Percentiles rank a stretch among this genome's conserved stretches.
phyloP scores from a whole-genome alignment of 1,140 invertebrate genomes.

The Hycleus phaleratus region DNA sequence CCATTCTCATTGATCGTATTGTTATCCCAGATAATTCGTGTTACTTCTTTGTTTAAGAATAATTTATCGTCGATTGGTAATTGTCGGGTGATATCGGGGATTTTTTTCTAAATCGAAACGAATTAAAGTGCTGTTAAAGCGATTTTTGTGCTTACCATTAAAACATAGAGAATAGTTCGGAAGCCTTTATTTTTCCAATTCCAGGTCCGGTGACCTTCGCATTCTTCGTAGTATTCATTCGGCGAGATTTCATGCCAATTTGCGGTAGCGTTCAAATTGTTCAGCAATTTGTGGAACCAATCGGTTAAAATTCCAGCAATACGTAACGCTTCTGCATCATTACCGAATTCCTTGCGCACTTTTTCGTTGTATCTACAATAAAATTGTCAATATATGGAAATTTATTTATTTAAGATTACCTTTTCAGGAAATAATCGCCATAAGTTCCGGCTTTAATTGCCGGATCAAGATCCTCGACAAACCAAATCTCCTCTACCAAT shows the following conservation, averaged over 20 bases:
- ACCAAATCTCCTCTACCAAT: constrained; percentile 19
- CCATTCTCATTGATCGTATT: constrained; percentile 19
- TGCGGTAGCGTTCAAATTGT: constrained; percentile 51
- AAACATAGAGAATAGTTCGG: constrained; percentile 48
- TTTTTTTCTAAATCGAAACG: constrained; percentile 31
- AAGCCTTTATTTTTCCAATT: constrained; percentile 58
- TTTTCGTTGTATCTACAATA: constrained; percentile 15
- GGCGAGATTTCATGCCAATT: constrained; percentile 53
- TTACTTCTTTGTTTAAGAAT: constrained; percentile 42
- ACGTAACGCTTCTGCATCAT: constrained; percentile 5
- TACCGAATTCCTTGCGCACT: constrained; percentile 9
- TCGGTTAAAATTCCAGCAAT: constrained; percentile 44
- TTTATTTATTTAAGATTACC: constrained; percentile 8
- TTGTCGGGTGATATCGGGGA: constrained; percentile 48
- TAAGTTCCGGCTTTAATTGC: constrained; percentile 17
- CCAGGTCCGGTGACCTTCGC: constrained; percentile 49
- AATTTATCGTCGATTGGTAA: constrained; percentile 47
- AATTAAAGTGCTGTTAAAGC: no score
- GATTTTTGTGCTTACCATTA: constrained; percentile 44
- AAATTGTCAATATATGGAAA: no score
- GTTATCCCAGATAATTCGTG: constrained; percentile 41
- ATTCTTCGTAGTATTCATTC: constrained; percentile 48
- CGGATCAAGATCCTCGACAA: constrained; percentile 14
- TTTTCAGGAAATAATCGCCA: constrained; percentile 28
- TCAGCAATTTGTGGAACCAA: constrained; percentile 49